phyloP scores from a whole-genome alignment of 2,797 vertebrate genomes.

The Rachycentron canadum region DNA sequence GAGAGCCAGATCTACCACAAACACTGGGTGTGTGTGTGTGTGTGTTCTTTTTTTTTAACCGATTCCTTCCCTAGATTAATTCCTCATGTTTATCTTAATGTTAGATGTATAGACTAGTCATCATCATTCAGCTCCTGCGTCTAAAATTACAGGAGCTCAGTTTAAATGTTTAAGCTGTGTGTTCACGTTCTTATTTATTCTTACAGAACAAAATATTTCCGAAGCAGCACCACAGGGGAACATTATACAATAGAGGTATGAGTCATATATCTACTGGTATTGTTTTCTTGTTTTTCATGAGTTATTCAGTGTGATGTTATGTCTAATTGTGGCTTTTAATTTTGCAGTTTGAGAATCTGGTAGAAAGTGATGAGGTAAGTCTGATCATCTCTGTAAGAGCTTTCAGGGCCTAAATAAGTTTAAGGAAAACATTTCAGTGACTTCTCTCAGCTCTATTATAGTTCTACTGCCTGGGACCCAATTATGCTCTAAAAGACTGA shows the following conservation, averaged over 20 bases:
- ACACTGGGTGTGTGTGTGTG: neutral
- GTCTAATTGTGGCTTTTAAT: constrained; percentile 46
- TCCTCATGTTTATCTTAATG: neutral
- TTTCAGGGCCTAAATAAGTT: neutral
- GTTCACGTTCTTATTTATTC: constrained; percentile 33
- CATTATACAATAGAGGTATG: constrained; percentile 97
- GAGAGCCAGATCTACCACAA: neutral
- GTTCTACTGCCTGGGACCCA: neutral
- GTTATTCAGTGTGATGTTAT: neutral
- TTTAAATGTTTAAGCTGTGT: neutral
- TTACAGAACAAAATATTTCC: constrained; percentile 95
- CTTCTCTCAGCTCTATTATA: neutral
- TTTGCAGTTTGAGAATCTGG: constrained; percentile 98
- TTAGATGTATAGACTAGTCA: neutral
- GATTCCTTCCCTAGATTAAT: neutral
- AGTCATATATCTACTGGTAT: neutral
- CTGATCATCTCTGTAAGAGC: neutral
- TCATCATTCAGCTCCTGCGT: neutral
- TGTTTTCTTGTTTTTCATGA: neutral
- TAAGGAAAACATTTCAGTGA: neutral
- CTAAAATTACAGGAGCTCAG: neutral
- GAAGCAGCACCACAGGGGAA: constrained; percentile 91
- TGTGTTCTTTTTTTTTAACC: no score
- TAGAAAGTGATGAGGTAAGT: constrained; percentile 98
- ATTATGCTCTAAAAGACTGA: neutral